Evolutionary conservation across 2,888 invertebrate genomes (phyloP), one percentile per base, ranked within the genome.

Genomic region (Eugnorisma glareosa): DNA sequence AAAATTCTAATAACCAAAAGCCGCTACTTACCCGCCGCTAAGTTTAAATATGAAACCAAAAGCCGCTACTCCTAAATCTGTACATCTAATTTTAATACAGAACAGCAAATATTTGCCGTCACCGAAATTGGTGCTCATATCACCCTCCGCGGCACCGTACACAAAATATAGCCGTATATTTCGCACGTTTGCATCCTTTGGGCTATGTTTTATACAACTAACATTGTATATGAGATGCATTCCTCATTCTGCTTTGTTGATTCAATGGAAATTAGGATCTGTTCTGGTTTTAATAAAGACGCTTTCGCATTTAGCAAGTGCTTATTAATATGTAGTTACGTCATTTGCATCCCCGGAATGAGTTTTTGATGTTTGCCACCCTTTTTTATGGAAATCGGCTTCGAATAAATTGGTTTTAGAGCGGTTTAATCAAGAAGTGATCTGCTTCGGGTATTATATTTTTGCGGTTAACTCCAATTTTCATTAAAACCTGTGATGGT

Each of bases 221-320:
- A 88, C 88, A 82, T 84, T 86, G 87, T 90, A 84, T 89, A 88
- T 85, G 88, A 88, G 89, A 84, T 93, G 94, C 93, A 94, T 93
- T 93, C 90, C 94, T 92, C 93, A 93, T 94, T 91, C 86, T 84
- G 77, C 77, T 66, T 73, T 93, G 93, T 95, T 94, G 93, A 94
- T 94, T 93, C 90, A 93, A 94, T 94, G 93, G 89, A 93, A 95
- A 95, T 95, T 93, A 94, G 91, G 88, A 90, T 83, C 90, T 87
- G 88, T 88, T 84, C 90, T 88, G 90, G 90, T 92, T 93, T 93
- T 94, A 94, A 94, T 94, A 93, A 93, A 91, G 91, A 90, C 88
- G 85, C 75, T 86, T 85, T 70, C 43, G 11, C 28, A 86, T 90
- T 90, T 91, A 82, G 85, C 83, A 83, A 88, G 89, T 90, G 90